phyloP scores from a whole-genome alignment of 1,140 invertebrate species.

The Neomicropteryx cornuta region DNA sequence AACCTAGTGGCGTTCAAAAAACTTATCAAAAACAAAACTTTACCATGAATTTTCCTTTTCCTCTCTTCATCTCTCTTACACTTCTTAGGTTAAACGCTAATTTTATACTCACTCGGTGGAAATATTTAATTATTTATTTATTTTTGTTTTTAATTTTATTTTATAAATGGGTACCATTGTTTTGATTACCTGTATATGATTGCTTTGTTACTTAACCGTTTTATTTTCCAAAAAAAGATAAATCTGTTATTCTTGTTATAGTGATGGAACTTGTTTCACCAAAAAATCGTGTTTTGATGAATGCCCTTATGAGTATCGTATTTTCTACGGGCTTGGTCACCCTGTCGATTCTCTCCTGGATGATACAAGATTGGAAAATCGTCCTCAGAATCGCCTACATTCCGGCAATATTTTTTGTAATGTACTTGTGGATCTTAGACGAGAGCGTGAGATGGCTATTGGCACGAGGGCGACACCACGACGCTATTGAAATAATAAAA shows the following conservation, averaged over 20 bases:
- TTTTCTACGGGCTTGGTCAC: constrained; percentile 62
- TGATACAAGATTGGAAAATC: constrained; percentile 56
- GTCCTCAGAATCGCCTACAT: constrained; percentile 56
- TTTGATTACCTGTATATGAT: no score
- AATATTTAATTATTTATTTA: no score
- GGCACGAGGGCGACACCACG: constrained; percentile 56
- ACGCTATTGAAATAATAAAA: constrained; percentile 46
- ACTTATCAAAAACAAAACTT: no score
- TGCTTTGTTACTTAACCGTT: no score
- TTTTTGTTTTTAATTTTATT: no score
- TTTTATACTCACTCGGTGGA: no score
- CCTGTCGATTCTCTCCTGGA: constrained; percentile 55
- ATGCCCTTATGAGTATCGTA: constrained; percentile 56
- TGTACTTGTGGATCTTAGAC: constrained; percentile 47
- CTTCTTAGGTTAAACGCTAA: no score
- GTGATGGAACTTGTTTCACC: constrained; percentile 66
- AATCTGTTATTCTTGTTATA: no score
- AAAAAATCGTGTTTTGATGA: constrained; percentile 57
- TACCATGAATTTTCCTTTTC: no score
- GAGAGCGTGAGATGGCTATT: constrained; percentile 66
- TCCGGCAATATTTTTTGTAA: constrained; percentile 51
- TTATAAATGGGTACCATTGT: constrained; percentile 7
- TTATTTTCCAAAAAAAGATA: no score
- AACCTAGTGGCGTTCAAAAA: no score
- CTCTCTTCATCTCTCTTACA: no score